Conservation (phyloP, 1,140 invertebrate genomes). For the Littorina saxatilis region DNA sequence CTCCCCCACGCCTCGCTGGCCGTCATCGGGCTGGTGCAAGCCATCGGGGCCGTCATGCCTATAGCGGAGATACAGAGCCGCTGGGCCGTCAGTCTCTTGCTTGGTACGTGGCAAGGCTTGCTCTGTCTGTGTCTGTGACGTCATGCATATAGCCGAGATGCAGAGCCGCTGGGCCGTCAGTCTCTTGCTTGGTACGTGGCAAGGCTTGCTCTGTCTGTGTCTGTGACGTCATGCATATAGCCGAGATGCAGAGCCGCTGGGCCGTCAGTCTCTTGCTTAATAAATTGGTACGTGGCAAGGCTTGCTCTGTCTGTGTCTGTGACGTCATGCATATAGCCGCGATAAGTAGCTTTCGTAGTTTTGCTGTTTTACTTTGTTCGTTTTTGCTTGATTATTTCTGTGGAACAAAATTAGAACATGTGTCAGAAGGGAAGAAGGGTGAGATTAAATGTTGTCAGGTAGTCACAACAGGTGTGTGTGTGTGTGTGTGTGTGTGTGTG, state of each 20-base stretch:
- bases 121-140: slow-evolving; percentile 75
- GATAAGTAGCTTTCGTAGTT: slow-evolving; percentile 61
- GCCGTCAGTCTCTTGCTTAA: slow-evolving; percentile 59
- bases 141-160: slow-evolving; percentile 78
- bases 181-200: slow-evolving; percentile 65
- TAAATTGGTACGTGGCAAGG: slow-evolving; percentile 58
- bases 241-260: slow-evolving; percentile 78
- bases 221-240: slow-evolving; percentile 78
- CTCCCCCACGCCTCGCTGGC: slow-evolving; percentile 73
- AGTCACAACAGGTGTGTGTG: too few relatives aligned
- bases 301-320: slow-evolving; percentile 65
- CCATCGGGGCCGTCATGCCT: slow-evolving; percentile 78
- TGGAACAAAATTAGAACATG: too few relatives aligned
- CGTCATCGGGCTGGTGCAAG: slow-evolving; percentile 78
- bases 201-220: slow-evolving; percentile 45
- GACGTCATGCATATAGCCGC: slow-evolving; percentile 78
- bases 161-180: slow-evolving; percentile 76
- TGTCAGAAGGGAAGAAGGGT: too few relatives aligned
- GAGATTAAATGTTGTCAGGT: too few relatives aligned
- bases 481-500: too few relatives aligned
- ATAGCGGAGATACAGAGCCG: slow-evolving; percentile 78
- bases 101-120: slow-evolving; percentile 54
- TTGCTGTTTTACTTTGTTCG: not conserved
- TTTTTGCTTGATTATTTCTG: slow-evolving; percentile 6
- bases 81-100: slow-evolving; percentile 68